Evolutionary conservation across 2,113 vertebrate species (phyloP), one percentile per base, ranked within the genome.

Genomic region (Onychostoma macrolepis): DNA sequence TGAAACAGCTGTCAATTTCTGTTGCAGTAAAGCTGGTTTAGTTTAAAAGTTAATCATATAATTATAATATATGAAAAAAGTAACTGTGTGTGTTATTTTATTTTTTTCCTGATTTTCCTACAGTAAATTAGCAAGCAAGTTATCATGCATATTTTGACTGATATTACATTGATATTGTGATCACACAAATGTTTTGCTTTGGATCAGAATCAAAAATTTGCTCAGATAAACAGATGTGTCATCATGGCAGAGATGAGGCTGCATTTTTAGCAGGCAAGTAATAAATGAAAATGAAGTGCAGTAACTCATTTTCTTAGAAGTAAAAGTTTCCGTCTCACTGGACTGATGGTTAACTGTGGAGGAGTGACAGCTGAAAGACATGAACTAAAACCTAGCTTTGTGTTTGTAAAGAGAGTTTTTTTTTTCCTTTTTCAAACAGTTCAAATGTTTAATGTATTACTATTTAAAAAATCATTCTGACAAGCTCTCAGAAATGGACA

Each of bases 341-440:
- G 28, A 79, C 43, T 85, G 53, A 85, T 58, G 38, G 58, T 77
- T 85, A 76, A 45, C 61, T 69, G 45, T 26, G 30, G 28, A 65
- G 24, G 41, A 65, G 2, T 79, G 75, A 45, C 28, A 48, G 17
- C 45, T 65, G 36, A 77, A 65, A 41, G 41, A 61, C 28, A 67
- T 36, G 21, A 56, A 80, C 19, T 38, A 38, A 38, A 80, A 3
- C 19, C 74, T 77, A n/a, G 21, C 26, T 24, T 79, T 65, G 4
- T 78, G 19, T 65, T 48, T 12, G 74, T n/a, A 45, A 15, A 65
- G 41, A 53, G 15, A 80, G 43, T 36, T 63, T 83, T 83, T 48
- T 24, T 53, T 36, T 69, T 28, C 4, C 24, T 33, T 9, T 53
- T 53, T 53, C 13, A 72, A 45, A 65, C 83, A 65, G 38, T 24